Conservation (phyloP, 2,888 invertebrate genomes). For the Dryococelus australis region DNA sequence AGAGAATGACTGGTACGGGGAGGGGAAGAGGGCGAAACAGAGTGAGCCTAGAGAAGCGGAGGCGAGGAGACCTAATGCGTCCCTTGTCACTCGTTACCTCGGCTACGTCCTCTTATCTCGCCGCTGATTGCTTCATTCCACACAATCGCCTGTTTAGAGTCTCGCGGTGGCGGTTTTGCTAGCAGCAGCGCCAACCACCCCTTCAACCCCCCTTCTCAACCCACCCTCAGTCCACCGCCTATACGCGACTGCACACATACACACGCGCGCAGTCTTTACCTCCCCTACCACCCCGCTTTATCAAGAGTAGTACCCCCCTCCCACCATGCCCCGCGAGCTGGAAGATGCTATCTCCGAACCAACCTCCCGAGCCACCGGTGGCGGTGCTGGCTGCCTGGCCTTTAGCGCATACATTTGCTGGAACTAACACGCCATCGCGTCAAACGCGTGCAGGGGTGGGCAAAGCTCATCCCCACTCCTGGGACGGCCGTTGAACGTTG, state of each 20-base stretch:
- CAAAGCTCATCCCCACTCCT: too few relatives aligned
- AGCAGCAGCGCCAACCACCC: not conserved
- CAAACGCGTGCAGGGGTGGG: not conserved
- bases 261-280: not conserved
- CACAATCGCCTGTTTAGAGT: constrained; percentile 27
- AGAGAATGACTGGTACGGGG: not conserved
- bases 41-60: not conserved
- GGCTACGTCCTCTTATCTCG: constrained; percentile 44
- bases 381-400: not conserved
- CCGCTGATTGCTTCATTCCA: constrained; percentile 37
- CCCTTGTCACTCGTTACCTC: constrained; percentile 47
- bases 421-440: not conserved
- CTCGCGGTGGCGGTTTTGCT: constrained; percentile 16
- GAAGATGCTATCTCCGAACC: not conserved
- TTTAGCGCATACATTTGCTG: not conserved
- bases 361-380: not conserved
- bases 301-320: not conserved
- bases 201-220: too few relatives aligned
- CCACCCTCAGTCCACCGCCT: too few relatives aligned
- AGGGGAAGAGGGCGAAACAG: not conserved
- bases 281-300: not conserved
- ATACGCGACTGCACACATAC: too few relatives aligned
- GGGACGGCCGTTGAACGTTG: too few relatives aligned
- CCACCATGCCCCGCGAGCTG: not conserved
- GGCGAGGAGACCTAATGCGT: constrained; percentile 36